Percentiles rank a stretch among this genome's conserved stretches.
These are phyloP conservation scores for Pseudococcus viburni DNA, from an alignment of 2,888 invertebrate genomes.

Conservation along the genomic window DNA sequence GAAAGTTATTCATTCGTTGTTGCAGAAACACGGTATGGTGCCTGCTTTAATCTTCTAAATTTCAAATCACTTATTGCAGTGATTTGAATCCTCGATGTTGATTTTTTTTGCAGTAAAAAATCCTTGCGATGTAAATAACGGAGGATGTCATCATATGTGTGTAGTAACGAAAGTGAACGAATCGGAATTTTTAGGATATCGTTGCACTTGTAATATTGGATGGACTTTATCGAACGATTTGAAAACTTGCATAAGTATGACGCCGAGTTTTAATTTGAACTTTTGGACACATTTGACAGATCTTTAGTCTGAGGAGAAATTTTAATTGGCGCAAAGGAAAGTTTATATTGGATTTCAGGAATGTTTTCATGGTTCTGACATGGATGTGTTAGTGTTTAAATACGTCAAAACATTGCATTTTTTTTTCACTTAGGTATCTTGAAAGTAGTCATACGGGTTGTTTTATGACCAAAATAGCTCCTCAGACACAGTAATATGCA, in stretches of 20 bases:
- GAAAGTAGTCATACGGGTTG: too few relatives aligned
- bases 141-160: slow-evolving; percentile 94
- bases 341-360: too few relatives aligned
- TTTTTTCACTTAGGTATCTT: too few relatives aligned
- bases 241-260: slow-evolving; percentile 80
- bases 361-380: too few relatives aligned
- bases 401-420: too few relatives aligned
- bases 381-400: too few relatives aligned
- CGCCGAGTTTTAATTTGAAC: background rate
- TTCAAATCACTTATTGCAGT: background rate
- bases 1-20: slow-evolving; percentile 84
- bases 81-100: background rate
- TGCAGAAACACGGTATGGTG: slow-evolving; percentile 78
- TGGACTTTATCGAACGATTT: slow-evolving; percentile 83
- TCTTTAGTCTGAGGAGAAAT: too few relatives aligned
- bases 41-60: background rate
- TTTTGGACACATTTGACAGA: too few relatives aligned
- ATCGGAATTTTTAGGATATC: slow-evolving; percentile 73
- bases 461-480: too few relatives aligned
- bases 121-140: slow-evolving; percentile 90
- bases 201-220: slow-evolving; percentile 94
- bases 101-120: slow-evolving; percentile 73
- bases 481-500: too few relatives aligned
- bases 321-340: too few relatives aligned
- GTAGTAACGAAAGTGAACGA: slow-evolving; percentile 84